phyloP scores from a whole-genome alignment of 1,140 invertebrate genomes.

The Bradysia coprophila region DNA sequence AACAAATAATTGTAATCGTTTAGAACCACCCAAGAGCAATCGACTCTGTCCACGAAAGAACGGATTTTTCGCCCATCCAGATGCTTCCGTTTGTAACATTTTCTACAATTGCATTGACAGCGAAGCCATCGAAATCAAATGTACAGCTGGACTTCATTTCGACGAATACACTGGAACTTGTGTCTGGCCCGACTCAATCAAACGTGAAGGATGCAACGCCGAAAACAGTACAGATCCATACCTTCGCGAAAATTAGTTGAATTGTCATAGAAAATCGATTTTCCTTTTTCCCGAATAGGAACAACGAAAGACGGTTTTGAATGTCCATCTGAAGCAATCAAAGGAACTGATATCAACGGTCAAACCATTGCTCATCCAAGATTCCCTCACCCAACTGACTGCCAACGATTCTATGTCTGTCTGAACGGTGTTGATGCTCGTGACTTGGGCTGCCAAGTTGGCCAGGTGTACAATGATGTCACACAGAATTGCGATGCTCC shows the following conservation, averaged over 20 bases:
- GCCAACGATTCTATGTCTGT: conserved; percentile 71
- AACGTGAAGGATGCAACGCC: conserved; percentile 45
- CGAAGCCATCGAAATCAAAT: conserved; percentile 56
- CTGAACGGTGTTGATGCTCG: conserved; percentile 68
- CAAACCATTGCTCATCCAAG: conserved; percentile 67
- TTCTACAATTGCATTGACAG: conserved; percentile 84
- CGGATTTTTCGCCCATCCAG: conserved; percentile 77
- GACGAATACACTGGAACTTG: conserved; percentile 66
- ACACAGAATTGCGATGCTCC: conserved; percentile 64
- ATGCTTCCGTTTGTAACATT: conserved; percentile 56
- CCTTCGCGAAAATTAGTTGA: neutral
- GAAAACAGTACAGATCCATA: conserved; percentile 25
- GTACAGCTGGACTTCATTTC: conserved; percentile 71
- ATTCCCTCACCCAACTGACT: conserved; percentile 67
- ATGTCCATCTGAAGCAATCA: conserved; percentile 49
- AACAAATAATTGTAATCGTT: conserved; percentile 2
- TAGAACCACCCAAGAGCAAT: conserved; percentile 55
- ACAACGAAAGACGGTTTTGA: conserved; percentile 48
- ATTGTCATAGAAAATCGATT: neutral
- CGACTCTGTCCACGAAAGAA: conserved; percentile 61
- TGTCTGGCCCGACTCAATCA: conserved; percentile 70
- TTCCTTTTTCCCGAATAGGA: neutral
- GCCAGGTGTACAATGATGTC: conserved; percentile 73
- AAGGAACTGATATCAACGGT: conserved; percentile 40
- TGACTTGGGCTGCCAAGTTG: conserved; percentile 64